Evolutionary conservation across 2,113 vertebrate genomes (phyloP).

Genomic region (Sylvia atricapilla): DNA sequence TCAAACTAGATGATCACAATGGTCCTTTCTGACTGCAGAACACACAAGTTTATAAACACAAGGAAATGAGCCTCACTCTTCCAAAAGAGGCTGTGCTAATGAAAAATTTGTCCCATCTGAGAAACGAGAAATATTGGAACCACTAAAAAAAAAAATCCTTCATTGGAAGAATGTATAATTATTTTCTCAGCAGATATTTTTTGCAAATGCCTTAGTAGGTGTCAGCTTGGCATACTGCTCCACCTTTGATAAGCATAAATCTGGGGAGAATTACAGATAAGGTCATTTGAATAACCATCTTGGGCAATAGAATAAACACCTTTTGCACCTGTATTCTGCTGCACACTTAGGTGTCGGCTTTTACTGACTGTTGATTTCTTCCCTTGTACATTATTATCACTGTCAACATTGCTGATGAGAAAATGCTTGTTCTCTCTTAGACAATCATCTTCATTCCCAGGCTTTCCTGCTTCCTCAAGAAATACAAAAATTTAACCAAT

Average conservation of each 20-base stretch:
- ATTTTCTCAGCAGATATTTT: background rate
- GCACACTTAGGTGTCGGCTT: background rate
- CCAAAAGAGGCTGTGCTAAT: background rate
- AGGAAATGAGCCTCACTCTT: background rate
- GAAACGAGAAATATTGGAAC: background rate
- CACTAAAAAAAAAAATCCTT: background rate
- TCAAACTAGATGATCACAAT: background rate
- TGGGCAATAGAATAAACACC: background rate
- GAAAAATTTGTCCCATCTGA: background rate
- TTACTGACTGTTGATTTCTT: background rate
- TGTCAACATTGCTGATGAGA: background rate
- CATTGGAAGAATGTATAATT: background rate
- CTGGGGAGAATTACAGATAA: background rate
- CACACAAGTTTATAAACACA: background rate
- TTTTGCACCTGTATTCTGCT: background rate
- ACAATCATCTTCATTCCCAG: background rate
- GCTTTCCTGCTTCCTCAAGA: background rate
- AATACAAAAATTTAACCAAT: background rate
- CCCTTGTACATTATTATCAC: background rate
- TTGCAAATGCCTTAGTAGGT: background rate
- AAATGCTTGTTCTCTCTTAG: background rate
- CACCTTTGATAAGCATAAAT: background rate
- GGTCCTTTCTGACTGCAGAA: background rate
- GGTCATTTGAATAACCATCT: background rate
- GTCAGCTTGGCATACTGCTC: background rate